Conservation (phyloP, 2,888 invertebrate species). For the Cephus rjabovi region DNA sequence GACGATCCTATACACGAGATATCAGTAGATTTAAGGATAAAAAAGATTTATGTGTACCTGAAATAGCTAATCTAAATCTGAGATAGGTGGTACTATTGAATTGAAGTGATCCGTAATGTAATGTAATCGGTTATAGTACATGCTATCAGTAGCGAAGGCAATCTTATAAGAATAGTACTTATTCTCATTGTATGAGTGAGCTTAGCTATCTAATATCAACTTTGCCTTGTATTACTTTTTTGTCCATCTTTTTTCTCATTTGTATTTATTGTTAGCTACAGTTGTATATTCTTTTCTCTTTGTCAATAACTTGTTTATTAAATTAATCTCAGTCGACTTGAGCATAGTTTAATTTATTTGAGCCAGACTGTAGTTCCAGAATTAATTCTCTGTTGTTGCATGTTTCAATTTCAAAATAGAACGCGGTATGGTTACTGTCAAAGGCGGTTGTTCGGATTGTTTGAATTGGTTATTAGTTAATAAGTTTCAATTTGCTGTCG, state of each 20-base stretch:
- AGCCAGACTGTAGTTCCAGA: not conserved
- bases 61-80: not conserved
- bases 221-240: too few relatives aligned
- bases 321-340: not conserved
- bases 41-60: not conserved
- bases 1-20: not conserved
- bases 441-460: not conserved
- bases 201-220: too few relatives aligned
- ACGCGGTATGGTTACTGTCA: not conserved
- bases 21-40: not conserved
- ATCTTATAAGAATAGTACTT: too few relatives aligned
- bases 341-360: not conserved
- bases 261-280: not conserved
- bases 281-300: not conserved
- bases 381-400: not conserved
- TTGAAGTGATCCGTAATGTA: not conserved
- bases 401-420: not conserved
- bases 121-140: too few relatives aligned
- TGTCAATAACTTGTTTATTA: not conserved
- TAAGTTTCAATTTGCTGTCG: not conserved
- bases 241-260: not conserved
- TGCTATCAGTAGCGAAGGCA: too few relatives aligned
- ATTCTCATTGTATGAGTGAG: too few relatives aligned
- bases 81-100: not conserved
- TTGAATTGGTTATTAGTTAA: not conserved